A percentile compares a stretch with the other conserved stretches of the same genome.
phyloP scores from a whole-genome alignment of 2,797 vertebrate genomes.

The Hozukius guyotensis region DNA sequence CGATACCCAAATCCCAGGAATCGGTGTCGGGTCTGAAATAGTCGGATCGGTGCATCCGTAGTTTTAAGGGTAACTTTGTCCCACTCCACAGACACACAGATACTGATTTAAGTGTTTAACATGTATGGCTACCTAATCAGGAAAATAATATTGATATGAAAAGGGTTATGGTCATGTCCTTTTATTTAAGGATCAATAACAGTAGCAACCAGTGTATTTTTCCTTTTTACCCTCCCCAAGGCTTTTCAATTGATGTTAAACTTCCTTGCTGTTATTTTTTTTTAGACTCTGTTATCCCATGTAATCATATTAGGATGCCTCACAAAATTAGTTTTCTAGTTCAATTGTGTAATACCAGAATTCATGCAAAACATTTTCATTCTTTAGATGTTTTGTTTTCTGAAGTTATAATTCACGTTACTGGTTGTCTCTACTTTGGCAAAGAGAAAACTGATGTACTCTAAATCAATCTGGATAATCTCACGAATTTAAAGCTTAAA shows the following conservation, averaged over 20 bases:
- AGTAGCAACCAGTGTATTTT: neutral
- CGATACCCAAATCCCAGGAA: no score
- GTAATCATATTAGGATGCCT: neutral
- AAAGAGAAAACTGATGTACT: neutral
- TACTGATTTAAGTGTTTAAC: neutral
- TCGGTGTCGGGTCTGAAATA: neutral
- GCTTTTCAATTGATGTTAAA: neutral
- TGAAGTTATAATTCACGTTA: neutral
- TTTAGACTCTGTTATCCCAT: neutral
- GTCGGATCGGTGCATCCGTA: fast-evolving
- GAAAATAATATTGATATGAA: neutral
- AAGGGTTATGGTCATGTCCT: neutral
- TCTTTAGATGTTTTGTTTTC: neutral
- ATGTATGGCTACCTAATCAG: neutral
- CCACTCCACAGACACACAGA: neutral
- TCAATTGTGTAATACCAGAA: neutral
- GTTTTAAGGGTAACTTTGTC: neutral
- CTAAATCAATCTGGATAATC: neutral
- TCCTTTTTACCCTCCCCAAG: neutral
- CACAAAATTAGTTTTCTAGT: neutral
- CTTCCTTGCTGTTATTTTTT: neutral
- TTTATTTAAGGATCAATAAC: neutral
- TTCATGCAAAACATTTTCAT: neutral
- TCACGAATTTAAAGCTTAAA: neutral
- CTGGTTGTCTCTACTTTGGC: neutral